These are phyloP conservation scores for Zophobas atratus DNA, from an alignment of 1,140 invertebrate species.

Conservation along the genomic window DNA sequence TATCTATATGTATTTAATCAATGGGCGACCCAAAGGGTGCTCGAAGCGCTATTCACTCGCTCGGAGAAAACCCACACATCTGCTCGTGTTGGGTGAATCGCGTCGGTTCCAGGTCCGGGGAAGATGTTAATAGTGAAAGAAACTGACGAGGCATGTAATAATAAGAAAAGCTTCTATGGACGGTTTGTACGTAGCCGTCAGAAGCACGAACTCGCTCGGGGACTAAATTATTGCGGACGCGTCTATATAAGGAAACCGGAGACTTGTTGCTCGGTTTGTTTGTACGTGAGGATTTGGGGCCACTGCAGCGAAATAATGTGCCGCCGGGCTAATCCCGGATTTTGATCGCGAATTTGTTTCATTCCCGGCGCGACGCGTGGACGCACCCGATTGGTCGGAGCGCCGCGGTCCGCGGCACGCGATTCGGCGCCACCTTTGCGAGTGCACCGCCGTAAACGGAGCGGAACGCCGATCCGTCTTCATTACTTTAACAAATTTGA, in stretches of 20 bases:
- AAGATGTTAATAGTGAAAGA: conserved; percentile 22
- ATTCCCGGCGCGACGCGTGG: too few species aligned
- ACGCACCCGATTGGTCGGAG: too few species aligned
- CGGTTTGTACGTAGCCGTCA: conserved; percentile 14
- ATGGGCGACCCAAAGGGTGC: too few species aligned
- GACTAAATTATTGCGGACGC: conserved; percentile 16
- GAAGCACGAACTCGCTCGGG: conserved; percentile 16
- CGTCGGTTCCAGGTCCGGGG: conserved; percentile 8
- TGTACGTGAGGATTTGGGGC: neutral
- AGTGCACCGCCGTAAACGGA: conserved; percentile 23
- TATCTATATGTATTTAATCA: too few species aligned
- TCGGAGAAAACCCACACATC: neutral
- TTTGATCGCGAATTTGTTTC: conserved; percentile 3
- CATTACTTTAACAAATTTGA: conserved; percentile 47
- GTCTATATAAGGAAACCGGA: conserved; percentile 6
- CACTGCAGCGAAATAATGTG: neutral
- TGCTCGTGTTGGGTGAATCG: neutral
- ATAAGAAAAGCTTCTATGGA: conserved; percentile 25
- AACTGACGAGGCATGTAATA: conserved; percentile 33
- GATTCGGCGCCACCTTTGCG: neutral
- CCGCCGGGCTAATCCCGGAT: too few species aligned
- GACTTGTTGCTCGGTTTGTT: conserved; percentile 28
- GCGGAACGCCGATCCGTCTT: conserved; percentile 34
- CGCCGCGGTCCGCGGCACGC: neutral
- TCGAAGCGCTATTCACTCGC: too few species aligned